Percentiles rank a stretch among this genome's conserved stretches.
phyloP scores from a whole-genome alignment of 2,888 invertebrate genomes.

The Drosophila recens region DNA sequence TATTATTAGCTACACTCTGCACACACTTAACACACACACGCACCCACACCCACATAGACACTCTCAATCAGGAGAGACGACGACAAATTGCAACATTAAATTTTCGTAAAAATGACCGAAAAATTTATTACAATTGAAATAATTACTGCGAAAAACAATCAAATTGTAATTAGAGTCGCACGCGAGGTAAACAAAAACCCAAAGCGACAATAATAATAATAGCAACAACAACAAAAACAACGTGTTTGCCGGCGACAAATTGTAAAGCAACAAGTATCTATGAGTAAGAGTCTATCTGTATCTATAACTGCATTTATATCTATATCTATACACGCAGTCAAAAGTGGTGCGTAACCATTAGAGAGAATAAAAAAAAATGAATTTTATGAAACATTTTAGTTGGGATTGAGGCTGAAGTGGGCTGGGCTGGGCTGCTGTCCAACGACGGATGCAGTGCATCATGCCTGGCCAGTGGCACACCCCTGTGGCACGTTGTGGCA shows the following conservation, averaged over 20 bases:
- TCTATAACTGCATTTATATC: constrained; percentile 24
- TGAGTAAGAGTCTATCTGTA: constrained; percentile 27
- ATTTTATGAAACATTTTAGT: constrained; percentile 34
- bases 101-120: constrained; percentile 63
- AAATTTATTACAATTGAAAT: constrained; percentile 79
- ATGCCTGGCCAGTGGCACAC: constrained; percentile 61
- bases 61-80: constrained; percentile 18
- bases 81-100: constrained; percentile 70
- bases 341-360: constrained; percentile 54
- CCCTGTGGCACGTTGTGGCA: constrained; percentile 62
- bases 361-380: background rate
- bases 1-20: constrained; percentile 31
- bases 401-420: constrained; percentile 24
- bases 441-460: constrained; percentile 75
- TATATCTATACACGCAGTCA: constrained; percentile 36
- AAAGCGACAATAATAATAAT: constrained; percentile 14
- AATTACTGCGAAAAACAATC: constrained; percentile 76
- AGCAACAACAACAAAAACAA: constrained; percentile 21
- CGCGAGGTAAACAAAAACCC: constrained; percentile 36
- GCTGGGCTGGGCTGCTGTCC: constrained; percentile 37
- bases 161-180: constrained; percentile 74
- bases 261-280: constrained; percentile 47
- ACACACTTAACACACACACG: constrained; percentile 20
- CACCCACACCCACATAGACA: constrained; percentile 14
- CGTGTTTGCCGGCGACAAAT: constrained; percentile 59